Evolutionary conservation across 2,797 vertebrate genomes (phyloP).

Genomic region (Meda fulgida): DNA sequence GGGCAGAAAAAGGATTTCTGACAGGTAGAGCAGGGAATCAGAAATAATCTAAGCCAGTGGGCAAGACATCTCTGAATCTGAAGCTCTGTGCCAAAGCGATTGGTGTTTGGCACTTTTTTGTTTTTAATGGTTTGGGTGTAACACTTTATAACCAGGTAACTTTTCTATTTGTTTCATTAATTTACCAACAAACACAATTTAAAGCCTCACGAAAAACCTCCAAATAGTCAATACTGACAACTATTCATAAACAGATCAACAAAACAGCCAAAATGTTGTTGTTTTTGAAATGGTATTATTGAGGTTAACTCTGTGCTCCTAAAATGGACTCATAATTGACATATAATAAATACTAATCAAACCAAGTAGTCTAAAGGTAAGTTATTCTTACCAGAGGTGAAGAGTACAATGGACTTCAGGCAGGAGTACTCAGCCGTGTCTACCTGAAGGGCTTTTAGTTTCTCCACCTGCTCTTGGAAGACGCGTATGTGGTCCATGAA

Average conservation of each 20-base stretch:
- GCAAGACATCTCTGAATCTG: slow-evolving; percentile 56
- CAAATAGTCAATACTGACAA: not conserved
- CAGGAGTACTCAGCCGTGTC: slow-evolving; percentile 88
- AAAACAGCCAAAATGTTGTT: not conserved
- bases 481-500: slow-evolving; percentile 91
- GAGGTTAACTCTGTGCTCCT: not conserved
- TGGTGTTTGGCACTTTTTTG: not conserved
- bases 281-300: not conserved
- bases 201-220: not conserved
- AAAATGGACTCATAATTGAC: not conserved
- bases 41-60: slow-evolving; percentile 53
- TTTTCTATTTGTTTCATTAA: not conserved
- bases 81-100: not conserved
- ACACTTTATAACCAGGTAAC: not conserved
- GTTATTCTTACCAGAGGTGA: slow-evolving; percentile 83
- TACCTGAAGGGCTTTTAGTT: slow-evolving; percentile 86
- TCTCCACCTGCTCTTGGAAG: slow-evolving; percentile 91
- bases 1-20: slow-evolving; percentile 59
- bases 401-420: slow-evolving; percentile 88
- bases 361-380: not conserved
- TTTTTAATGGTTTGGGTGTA: not conserved
- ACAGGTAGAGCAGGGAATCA: slow-evolving; percentile 57
- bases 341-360: not conserved
- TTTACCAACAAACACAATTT: not conserved
- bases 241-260: not conserved